Percentiles rank a stretch among this genome's conserved stretches.
These are phyloP conservation scores for Scatophagus argus DNA, from an alignment of 2,113 vertebrate genomes.

Conservation along the genomic window DNA sequence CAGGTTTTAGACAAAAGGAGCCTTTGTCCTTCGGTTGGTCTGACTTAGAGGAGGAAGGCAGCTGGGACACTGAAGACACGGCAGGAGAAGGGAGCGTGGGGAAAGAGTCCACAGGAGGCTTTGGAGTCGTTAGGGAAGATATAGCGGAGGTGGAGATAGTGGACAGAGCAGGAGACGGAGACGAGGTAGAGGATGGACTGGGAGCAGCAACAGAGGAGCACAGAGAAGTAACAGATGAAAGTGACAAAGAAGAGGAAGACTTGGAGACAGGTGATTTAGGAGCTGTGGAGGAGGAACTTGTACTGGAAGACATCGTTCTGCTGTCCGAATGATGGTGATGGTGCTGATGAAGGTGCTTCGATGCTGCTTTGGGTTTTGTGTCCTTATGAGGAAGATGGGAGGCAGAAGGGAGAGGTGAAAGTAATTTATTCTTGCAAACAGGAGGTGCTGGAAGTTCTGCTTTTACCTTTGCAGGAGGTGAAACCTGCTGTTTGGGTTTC, in stretches of 20 bases:
- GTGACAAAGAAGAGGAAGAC: slow-evolving; percentile 35
- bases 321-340: slow-evolving; percentile 46
- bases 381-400: slow-evolving; percentile 62
- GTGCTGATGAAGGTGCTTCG: slow-evolving; percentile 58
- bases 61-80: slow-evolving; percentile 66
- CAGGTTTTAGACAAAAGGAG: neutral
- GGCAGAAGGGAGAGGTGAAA: slow-evolving; percentile 43
- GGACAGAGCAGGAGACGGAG: neutral
- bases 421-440: slow-evolving; percentile 70
- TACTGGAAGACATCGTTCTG: slow-evolving; percentile 53
- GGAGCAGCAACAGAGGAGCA: slow-evolving; percentile 9
- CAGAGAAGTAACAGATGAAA: slow-evolving; percentile 10
- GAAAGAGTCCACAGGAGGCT: slow-evolving; percentile 27
- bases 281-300: slow-evolving; percentile 4
- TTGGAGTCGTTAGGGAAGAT: slow-evolving; percentile 1
- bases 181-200: slow-evolving; percentile 36
- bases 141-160: slow-evolving; percentile 23
- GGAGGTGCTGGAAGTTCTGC: slow-evolving; percentile 73
- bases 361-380: slow-evolving; percentile 75
- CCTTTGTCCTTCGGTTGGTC: slow-evolving; percentile 25
- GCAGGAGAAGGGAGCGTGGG: slow-evolving; percentile 22
- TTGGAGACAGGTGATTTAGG: slow-evolving; percentile 39
- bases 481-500: slow-evolving; percentile 71
- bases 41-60: slow-evolving; percentile 54
- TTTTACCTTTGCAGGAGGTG: slow-evolving; percentile 79